Evolutionary conservation across 2,888 invertebrate genomes (phyloP).

Genomic region (Euplagia quadripunctaria): DNA sequence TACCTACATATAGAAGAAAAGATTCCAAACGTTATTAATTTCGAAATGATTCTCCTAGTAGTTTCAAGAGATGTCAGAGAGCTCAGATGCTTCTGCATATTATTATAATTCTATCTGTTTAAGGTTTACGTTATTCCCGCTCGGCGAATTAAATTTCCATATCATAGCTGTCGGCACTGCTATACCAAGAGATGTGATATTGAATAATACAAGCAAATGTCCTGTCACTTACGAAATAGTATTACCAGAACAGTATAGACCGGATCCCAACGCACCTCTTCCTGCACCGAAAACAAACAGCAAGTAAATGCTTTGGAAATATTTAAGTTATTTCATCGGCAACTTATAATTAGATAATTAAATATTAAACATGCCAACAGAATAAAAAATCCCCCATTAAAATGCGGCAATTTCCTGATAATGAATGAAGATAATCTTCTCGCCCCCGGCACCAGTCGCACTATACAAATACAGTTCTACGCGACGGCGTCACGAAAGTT

Average conservation of each 20-base stretch:
- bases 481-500: slow-evolving; percentile 72
- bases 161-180: slow-evolving; percentile 84
- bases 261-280: slow-evolving; percentile 52
- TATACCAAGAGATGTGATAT: slow-evolving; percentile 83
- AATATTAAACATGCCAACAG: slow-evolving; percentile 50
- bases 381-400: slow-evolving; percentile 75
- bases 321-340: not conserved
- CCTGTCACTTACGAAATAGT: slow-evolving; percentile 83
- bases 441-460: slow-evolving; percentile 79
- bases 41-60: too few species aligned
- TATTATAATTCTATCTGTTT: slow-evolving; percentile 28
- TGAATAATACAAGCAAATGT: slow-evolving; percentile 89
- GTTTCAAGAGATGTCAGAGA: not conserved
- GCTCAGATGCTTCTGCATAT: not conserved
- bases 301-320: slow-evolving; percentile 59
- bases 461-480: slow-evolving; percentile 75
- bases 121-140: slow-evolving; percentile 88
- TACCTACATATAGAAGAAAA: too few species aligned
- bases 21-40: too few species aligned
- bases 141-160: slow-evolving; percentile 87
- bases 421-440: slow-evolving; percentile 80
- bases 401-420: slow-evolving; percentile 80
- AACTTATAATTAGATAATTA: not conserved
- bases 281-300: slow-evolving; percentile 60
- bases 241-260: slow-evolving; percentile 67